Conservation (phyloP, 2,888 invertebrate genomes). For the Calameuta filiformis region DNA sequence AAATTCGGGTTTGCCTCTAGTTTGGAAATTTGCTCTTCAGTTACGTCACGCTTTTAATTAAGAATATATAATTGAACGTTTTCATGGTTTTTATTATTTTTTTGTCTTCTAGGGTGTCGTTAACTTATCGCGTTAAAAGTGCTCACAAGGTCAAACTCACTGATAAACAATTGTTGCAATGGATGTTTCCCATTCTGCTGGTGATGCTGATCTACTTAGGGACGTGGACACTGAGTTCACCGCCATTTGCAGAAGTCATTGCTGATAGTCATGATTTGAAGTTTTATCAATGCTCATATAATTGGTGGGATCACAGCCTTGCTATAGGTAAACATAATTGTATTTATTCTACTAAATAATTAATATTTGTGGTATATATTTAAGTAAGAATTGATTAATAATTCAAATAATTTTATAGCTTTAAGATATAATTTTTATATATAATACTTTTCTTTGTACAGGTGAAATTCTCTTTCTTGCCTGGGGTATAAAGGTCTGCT, state of each 20-base stretch:
- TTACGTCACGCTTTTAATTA: too few species aligned
- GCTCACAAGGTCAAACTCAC: conserved; percentile 93
- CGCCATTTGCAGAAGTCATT: conserved; percentile 85
- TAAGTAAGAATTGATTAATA: conserved; percentile 1
- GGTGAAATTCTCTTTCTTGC: conserved; percentile 82
- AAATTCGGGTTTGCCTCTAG: too few species aligned
- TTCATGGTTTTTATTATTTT: too few species aligned
- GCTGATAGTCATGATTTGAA: conserved; percentile 80
- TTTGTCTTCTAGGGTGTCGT: conserved; percentile 76
- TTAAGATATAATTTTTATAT: conserved; percentile 18
- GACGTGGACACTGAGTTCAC: conserved; percentile 91
- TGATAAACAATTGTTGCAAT: conserved; percentile 90
- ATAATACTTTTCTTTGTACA: conserved; percentile 48
- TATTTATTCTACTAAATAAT: background rate
- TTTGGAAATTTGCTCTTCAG: too few species aligned
- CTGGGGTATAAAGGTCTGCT: conserved; percentile 88
- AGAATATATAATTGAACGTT: too few species aligned
- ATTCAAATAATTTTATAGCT: background rate
- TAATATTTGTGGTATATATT: background rate
- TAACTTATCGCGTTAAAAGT: conserved; percentile 93
- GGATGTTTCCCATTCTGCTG: conserved; percentile 92
- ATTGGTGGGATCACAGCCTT: conserved; percentile 95
- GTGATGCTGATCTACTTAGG: conserved; percentile 90
- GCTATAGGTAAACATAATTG: conserved; percentile 76
- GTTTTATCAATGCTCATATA: conserved; percentile 90